A percentile compares a stretch with the other conserved stretches of the same genome.
These are phyloP conservation scores for Hippopotamyrus pictus DNA, from an alignment of 2,797 vertebrate genomes.

Conservation along the genomic window DNA sequence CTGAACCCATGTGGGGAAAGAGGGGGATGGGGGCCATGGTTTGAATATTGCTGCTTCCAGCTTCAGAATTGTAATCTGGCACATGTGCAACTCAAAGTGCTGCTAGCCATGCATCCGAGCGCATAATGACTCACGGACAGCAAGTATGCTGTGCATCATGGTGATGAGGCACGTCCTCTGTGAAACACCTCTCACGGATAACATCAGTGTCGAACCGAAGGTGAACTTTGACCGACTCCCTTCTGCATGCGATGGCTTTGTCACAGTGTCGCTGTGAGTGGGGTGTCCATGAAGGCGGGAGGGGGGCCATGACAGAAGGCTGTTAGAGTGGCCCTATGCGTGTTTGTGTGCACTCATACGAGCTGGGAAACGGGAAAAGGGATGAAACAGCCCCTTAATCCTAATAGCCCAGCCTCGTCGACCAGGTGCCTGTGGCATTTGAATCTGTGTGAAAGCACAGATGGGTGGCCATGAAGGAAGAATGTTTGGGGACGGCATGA, in stretches of 20 bases:
- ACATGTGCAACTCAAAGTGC: background rate
- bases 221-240: background rate
- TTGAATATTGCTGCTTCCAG: slow-evolving; percentile 22
- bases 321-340: background rate
- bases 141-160: slow-evolving; percentile 13
- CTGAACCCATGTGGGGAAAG: slow-evolving; percentile 4
- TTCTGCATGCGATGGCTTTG: background rate
- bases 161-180: background rate
- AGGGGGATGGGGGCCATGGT: slow-evolving; percentile 10
- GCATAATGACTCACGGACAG: slow-evolving; percentile 9
- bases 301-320: background rate
- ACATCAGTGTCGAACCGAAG: slow-evolving; percentile 21
- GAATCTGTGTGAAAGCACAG: background rate
- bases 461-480: background rate
- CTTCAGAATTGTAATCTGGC: slow-evolving; percentile 9
- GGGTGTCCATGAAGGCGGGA: background rate
- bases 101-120: background rate
- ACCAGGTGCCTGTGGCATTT: background rate
- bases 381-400: background rate
- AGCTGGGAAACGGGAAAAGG: background rate
- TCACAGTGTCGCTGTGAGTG: background rate
- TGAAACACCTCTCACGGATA: slow-evolving; percentile 27
- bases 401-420: background rate
- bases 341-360: background rate
- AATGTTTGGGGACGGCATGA: background rate